Evolutionary conservation across 2,113 vertebrate genomes (phyloP).

Genomic region (Enhydra lutris): DNA sequence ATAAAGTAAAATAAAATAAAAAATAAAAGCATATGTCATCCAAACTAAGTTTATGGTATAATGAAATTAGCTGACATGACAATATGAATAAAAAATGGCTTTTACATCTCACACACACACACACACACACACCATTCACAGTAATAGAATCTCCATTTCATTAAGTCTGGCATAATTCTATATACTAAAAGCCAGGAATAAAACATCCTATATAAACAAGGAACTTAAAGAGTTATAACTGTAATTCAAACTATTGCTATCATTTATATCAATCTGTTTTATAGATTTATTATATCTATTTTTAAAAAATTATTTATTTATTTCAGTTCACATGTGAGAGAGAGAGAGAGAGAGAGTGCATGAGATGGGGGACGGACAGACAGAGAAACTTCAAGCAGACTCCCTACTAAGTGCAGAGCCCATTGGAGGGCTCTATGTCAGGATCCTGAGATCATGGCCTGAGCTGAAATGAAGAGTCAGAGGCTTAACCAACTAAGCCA

Average conservation of each 20-base stretch:
- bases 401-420: background rate
- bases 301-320: background rate
- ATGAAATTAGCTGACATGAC: background rate
- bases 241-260: background rate
- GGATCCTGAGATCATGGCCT: background rate
- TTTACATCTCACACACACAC: background rate
- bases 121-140: background rate
- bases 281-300: background rate
- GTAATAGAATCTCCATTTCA: background rate
- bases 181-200: background rate
- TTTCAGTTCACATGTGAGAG: background rate
- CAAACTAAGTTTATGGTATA: background rate
- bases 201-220: background rate
- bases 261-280: background rate
- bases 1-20: background rate
- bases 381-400: background rate
- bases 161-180: background rate
- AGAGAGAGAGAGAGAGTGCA: background rate
- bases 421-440: background rate
- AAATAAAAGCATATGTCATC: background rate
- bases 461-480: background rate
- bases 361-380: background rate
- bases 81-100: background rate
- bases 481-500: background rate
- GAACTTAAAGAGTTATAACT: background rate